These are phyloP conservation scores for Aproaerema taeniolella DNA, from an alignment of 2,888 invertebrate genomes.

Conservation along the genomic window DNA sequence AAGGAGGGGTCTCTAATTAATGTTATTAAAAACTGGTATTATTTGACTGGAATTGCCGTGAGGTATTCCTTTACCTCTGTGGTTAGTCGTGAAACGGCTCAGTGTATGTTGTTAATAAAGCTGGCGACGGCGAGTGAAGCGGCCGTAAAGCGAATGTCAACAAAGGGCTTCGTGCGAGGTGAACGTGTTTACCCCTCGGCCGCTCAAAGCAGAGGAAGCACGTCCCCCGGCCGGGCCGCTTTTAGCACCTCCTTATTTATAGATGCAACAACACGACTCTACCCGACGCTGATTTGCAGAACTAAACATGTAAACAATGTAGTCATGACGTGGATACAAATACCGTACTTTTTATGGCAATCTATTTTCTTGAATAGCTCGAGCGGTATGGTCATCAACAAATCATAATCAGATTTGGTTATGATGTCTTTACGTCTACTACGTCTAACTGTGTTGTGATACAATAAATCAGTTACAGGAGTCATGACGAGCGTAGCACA, in stretches of 20 bases:
- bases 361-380: too few relatives aligned
- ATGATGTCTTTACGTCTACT: slow-evolving; percentile 20
- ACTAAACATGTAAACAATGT: slow-evolving; percentile 54
- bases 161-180: slow-evolving; percentile 62
- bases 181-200: slow-evolving; percentile 67
- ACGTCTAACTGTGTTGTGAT: slow-evolving; percentile 22
- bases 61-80: slow-evolving; percentile 4
- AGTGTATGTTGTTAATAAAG: slow-evolving; percentile 38
- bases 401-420: too few relatives aligned
- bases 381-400: too few relatives aligned
- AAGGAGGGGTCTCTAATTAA: too few relatives aligned
- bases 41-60: too few relatives aligned
- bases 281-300: slow-evolving; percentile 64
- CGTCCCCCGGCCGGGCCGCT: slow-evolving; percentile 69
- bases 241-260: slow-evolving; percentile 77
- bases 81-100: neutral
- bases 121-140: slow-evolving; percentile 31
- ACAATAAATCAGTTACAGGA: slow-evolving; percentile 15
- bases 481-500: slow-evolving; percentile 23
- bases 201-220: slow-evolving; percentile 71
- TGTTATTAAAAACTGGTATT: too few relatives aligned
- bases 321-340: neutral
- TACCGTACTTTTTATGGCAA: too few relatives aligned
- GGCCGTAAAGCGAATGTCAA: slow-evolving; percentile 69
- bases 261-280: slow-evolving; percentile 61